Evolutionary conservation across 2,113 vertebrate species (phyloP), one percentile per base, ranked within the genome.

Genomic region (Pterocles orientalis): DNA sequence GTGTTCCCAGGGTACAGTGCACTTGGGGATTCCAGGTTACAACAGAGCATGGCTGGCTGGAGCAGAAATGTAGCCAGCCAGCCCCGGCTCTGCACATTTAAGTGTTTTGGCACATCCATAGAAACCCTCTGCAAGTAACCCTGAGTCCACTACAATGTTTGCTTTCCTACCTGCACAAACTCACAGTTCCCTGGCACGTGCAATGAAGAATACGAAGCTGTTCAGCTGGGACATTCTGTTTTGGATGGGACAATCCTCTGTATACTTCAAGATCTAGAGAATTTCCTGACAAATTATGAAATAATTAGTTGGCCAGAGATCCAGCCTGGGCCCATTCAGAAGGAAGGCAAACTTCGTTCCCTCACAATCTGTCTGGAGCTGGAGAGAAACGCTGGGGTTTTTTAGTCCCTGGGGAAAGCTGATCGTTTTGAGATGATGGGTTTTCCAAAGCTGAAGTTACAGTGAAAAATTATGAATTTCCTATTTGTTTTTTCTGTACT

Each of bases 221-320:
- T 58, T 88, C 50, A 87, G 50, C n/a, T 57, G 39, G 60, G 43
- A 43, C 64, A 88, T 45, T 92, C 33, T 70, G 34, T 26, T 86
- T 84, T 75, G 66, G 77, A 95, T 48, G 45, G 72, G 77, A 85
- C 51, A 75, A 72, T 47, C 43, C 57, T 51, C 57, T 68, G 64
- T 89, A 84, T 95, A 82, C 34, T 92, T 94, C 28, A 43, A 71
- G 65, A 92, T 83, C 56, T 70, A 92, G 76, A 81, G 88, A 93
- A 93, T 96, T 95, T 97, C 82, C 92, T 96, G 92, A 82, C 31
- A 75, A 34, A 83, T 88, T 64, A 90, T 77, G 68, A 92, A 93
- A 86, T 80, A 94, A 83, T 70, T 95, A 92, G 43, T 80, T 88
- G 88, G 75, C 79, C 82, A 81, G 90, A 93, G 87, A 86, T 73